Conservation (phyloP, 1,140 invertebrate species). For the Anthonomus grandis region DNA sequence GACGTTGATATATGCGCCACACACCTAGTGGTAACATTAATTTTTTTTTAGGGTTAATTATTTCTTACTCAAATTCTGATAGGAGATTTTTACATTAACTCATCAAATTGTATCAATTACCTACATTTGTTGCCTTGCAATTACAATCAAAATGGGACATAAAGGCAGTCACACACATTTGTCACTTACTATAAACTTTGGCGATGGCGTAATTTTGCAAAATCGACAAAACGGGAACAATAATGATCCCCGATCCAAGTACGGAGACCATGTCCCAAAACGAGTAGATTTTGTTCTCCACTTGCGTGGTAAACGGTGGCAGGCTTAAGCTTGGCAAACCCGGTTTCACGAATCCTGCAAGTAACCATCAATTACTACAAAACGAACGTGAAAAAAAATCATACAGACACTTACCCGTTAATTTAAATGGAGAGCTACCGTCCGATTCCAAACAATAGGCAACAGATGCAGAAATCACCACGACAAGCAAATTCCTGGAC, state of each 20-base stretch:
- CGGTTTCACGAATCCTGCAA: conserved; percentile 61
- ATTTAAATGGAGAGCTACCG: conserved; percentile 61
- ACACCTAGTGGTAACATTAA: too few relatives aligned
- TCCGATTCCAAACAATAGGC: conserved; percentile 62
- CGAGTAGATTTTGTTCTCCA: conserved; percentile 63
- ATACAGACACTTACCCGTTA: conserved; percentile 56
- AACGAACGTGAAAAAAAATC: background rate
- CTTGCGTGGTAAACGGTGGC: conserved; percentile 61
- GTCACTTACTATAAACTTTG: conserved; percentile 74
- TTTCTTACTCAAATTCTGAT: background rate
- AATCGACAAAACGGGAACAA: conserved; percentile 76
- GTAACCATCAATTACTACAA: too few relatives aligned
- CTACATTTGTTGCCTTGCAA: background rate
- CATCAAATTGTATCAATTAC: conserved; percentile 4
- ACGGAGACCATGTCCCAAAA: conserved; percentile 66
- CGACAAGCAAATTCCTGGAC: conserved; percentile 73
- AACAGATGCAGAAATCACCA: conserved; percentile 64
- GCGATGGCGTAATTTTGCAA: conserved; percentile 79
- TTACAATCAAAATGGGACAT: too few relatives aligned
- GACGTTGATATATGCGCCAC: too few relatives aligned
- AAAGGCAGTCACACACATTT: too few relatives aligned
- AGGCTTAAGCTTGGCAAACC: conserved; percentile 62
- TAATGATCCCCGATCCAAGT: conserved; percentile 70
- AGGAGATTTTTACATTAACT: background rate
- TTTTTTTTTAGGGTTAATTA: too few relatives aligned